These are phyloP conservation scores for Drosophila recens DNA, from an alignment of 2,888 invertebrate species.

Conservation along the genomic window DNA sequence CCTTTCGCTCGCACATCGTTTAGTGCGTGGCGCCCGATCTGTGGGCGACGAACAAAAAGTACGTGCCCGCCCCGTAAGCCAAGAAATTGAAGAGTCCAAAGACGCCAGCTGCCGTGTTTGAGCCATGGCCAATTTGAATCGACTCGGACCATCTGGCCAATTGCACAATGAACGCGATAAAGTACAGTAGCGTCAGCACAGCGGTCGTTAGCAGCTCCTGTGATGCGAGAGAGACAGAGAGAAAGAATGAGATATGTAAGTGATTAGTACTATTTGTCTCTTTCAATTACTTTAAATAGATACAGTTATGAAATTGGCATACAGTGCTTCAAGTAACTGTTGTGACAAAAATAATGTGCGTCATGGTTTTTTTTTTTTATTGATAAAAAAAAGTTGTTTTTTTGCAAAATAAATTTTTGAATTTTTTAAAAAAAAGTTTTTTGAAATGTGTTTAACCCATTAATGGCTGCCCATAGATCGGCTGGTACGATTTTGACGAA, in stretches of 20 bases:
- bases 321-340: too few species aligned
- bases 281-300: too few species aligned
- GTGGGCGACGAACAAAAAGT: conserved; percentile 91
- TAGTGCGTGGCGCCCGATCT: conserved; percentile 86
- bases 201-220: conserved; percentile 93
- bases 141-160: conserved; percentile 88
- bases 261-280: neutral
- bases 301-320: too few species aligned
- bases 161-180: conserved; percentile 93
- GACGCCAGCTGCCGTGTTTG: conserved; percentile 92
- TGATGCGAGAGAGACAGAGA: conserved; percentile 8
- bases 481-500: too few species aligned
- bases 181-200: conserved; percentile 89
- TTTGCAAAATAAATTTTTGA: too few species aligned
- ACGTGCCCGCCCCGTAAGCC: conserved; percentile 91
- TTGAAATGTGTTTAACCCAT: too few species aligned
- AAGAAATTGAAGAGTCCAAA: conserved; percentile 93
- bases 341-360: too few species aligned
- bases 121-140: conserved; percentile 81
- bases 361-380: too few species aligned
- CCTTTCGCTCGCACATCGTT: neutral
- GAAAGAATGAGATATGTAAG: neutral
- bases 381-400: too few species aligned
- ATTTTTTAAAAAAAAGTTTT: too few species aligned
- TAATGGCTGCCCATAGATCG: too few species aligned